Percentiles rank a stretch among this genome's conserved stretches.
Evolutionary conservation across 2,888 invertebrate genomes (phyloP).

Genomic region (Hypena proboscidalis): DNA sequence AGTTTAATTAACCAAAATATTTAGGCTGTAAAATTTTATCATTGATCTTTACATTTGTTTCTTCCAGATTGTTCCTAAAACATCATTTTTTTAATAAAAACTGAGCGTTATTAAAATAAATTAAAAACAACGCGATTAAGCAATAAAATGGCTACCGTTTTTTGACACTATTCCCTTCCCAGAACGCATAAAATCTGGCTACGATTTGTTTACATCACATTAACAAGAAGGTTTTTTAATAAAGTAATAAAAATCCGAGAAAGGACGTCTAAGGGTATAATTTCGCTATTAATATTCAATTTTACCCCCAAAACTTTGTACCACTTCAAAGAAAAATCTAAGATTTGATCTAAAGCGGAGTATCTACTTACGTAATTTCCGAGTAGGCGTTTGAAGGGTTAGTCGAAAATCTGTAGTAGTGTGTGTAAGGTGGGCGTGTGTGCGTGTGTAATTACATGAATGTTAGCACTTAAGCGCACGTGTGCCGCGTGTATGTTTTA

Average conservation of each 20-base stretch:
- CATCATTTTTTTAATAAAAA: conserved; percentile 5
- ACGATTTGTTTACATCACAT: conserved; percentile 81
- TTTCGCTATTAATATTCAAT: conserved; percentile 85
- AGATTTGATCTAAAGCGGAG: conserved; percentile 73
- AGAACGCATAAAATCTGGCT: conserved; percentile 71
- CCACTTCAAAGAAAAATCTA: conserved; percentile 81
- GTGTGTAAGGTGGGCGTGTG: conserved; percentile 40
- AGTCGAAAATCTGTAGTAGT: conserved; percentile 40
- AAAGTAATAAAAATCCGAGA: conserved; percentile 80
- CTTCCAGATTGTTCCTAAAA: conserved; percentile 1
- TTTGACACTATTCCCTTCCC: conserved; percentile 77
- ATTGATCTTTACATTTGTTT: conserved; percentile 16
- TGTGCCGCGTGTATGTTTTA: conserved; percentile 25
- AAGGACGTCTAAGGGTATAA: conserved; percentile 69
- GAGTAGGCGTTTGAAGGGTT: conserved; percentile 70
- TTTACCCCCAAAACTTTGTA: conserved; percentile 74
- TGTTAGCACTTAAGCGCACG: conserved; percentile 47
- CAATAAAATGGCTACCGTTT: conserved; percentile 82
- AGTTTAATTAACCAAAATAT: conserved; percentile 27
- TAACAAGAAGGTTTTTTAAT: conserved; percentile 76
- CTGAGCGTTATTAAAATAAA: conserved; percentile 50
- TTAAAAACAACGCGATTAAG: conserved; percentile 75
- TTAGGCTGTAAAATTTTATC: conserved; percentile 18
- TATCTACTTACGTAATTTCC: conserved; percentile 76
- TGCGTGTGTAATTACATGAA: conserved; percentile 46